A percentile compares a stretch with the other conserved stretches of the same genome.
These are phyloP conservation scores for Drosophila imparisetae DNA, from an alignment of 2,888 invertebrate genomes.

Conservation along the genomic window DNA sequence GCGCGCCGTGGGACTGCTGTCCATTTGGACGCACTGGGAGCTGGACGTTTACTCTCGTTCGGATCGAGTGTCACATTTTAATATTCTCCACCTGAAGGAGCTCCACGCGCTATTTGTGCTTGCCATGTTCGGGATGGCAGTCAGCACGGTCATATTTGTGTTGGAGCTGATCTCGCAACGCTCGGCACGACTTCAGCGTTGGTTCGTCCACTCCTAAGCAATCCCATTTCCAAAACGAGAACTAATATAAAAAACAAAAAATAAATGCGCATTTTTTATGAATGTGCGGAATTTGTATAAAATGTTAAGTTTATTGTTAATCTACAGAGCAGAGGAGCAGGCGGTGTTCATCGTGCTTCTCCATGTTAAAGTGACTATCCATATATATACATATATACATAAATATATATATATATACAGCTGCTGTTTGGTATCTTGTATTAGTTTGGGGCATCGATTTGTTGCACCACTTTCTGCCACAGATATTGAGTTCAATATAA, in stretches of 20 bases:
- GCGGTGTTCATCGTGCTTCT: background rate
- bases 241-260: background rate
- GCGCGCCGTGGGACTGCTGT: constrained; percentile 63
- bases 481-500: background rate
- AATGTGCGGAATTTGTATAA: background rate
- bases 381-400: no score
- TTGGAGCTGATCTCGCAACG: constrained; percentile 5
- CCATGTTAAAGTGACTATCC: background rate
- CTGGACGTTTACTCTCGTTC: constrained; percentile 2
- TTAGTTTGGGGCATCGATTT: background rate
- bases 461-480: background rate
- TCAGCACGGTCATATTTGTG: background rate
- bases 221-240: background rate
- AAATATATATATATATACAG: background rate
- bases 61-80: background rate
- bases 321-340: background rate
- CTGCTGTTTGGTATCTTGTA: background rate
- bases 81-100: background rate
- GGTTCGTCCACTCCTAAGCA: background rate
- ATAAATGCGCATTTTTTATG: background rate
- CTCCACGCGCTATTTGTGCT: background rate
- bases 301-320: background rate
- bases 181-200: constrained; percentile 1
- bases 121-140: background rate
- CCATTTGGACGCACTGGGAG: constrained; percentile 62